These are phyloP conservation scores for Girardinichthys multiradiatus DNA, from an alignment of 2,113 vertebrate species.

Conservation along the genomic window DNA sequence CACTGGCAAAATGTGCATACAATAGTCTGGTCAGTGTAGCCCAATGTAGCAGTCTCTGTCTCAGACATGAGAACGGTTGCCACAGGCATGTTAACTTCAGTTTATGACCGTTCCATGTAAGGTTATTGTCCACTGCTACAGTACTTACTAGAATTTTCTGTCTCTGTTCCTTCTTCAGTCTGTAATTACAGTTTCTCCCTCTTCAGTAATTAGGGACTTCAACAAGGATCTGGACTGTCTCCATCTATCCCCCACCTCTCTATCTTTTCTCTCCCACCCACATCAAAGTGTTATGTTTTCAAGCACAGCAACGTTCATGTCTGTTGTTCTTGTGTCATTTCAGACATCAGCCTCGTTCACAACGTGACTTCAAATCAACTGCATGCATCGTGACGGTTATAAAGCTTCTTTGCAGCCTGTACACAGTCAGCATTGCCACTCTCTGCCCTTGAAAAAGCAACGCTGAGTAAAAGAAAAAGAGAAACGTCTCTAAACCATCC, in stretches of 20 bases:
- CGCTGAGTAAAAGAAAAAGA: conserved; percentile 69
- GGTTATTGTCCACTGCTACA: conserved; percentile 57
- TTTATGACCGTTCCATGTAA: conserved; percentile 48
- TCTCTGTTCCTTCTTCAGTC: conserved; percentile 48
- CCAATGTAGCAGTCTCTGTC: conserved; percentile 48
- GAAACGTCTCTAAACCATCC: conserved; percentile 76
- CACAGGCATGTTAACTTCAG: conserved; percentile 64
- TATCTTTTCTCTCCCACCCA: conserved; percentile 46
- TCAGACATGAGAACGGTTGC: conserved; percentile 34
- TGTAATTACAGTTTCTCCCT: conserved; percentile 74
- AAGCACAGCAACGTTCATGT: neutral
- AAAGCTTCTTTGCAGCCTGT: conserved; percentile 27
- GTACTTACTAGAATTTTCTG: conserved; percentile 31
- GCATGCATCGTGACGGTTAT: conserved; percentile 1
- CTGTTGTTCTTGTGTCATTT: conserved; percentile 3
- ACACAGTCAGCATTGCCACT: conserved; percentile 32
- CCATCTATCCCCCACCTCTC: conserved; percentile 43
- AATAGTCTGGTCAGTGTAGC: conserved; percentile 31
- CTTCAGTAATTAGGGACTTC: conserved; percentile 76
- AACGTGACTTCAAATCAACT: conserved; percentile 34
- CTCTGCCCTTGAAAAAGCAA: conserved; percentile 67
- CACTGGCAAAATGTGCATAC: conserved; percentile 28
- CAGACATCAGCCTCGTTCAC: conserved; percentile 10
- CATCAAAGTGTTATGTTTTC: conserved; percentile 14
- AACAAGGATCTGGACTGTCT: conserved; percentile 69